Conservation (phyloP, 2,113 vertebrate genomes). For the Cheirogaleus medius region DNA sequence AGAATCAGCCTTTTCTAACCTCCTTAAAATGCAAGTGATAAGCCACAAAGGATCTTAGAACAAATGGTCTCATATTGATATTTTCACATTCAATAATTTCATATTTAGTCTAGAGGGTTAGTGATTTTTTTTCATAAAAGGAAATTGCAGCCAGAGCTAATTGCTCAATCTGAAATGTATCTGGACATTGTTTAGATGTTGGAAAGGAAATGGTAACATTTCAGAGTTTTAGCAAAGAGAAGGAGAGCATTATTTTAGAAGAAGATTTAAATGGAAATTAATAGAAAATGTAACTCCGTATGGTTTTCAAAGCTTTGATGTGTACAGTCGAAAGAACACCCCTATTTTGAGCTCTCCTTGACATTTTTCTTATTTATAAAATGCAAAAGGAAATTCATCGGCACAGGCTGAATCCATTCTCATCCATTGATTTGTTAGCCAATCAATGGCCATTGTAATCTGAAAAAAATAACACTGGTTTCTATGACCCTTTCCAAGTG, state of each 20-base stretch:
- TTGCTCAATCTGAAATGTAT: slow-evolving; percentile 71
- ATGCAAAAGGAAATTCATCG: slow-evolving; percentile 42
- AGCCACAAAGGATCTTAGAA: slow-evolving; percentile 33
- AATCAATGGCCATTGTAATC: slow-evolving; percentile 68
- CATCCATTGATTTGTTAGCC: slow-evolving; percentile 66
- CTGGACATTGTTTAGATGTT: slow-evolving; percentile 69
- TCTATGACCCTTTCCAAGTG: slow-evolving; percentile 79
- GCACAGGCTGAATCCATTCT: slow-evolving; percentile 44
- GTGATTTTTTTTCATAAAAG: slow-evolving; percentile 64
- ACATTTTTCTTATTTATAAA: slow-evolving; percentile 58
- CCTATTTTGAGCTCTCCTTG: slow-evolving; percentile 46
- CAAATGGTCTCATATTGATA: slow-evolving; percentile 49
- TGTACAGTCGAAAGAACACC: not conserved
- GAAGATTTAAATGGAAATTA: slow-evolving; percentile 41
- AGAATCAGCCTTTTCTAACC: not conserved
- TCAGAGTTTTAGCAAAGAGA: slow-evolving; percentile 47
- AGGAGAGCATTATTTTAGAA: slow-evolving; percentile 35
- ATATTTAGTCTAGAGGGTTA: slow-evolving; percentile 60
- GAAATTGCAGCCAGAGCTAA: slow-evolving; percentile 67
- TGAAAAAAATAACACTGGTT: slow-evolving; percentile 70
- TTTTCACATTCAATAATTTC: slow-evolving; percentile 65
- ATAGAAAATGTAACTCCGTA: not conserved
- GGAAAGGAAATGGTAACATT: slow-evolving; percentile 52
- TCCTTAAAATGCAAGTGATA: slow-evolving; percentile 51
- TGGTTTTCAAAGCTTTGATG: slow-evolving; percentile 33